Base-by-base conservation (phyloP, 2,888 invertebrate genomes). In the Gymnocheta viridis region DNA sequence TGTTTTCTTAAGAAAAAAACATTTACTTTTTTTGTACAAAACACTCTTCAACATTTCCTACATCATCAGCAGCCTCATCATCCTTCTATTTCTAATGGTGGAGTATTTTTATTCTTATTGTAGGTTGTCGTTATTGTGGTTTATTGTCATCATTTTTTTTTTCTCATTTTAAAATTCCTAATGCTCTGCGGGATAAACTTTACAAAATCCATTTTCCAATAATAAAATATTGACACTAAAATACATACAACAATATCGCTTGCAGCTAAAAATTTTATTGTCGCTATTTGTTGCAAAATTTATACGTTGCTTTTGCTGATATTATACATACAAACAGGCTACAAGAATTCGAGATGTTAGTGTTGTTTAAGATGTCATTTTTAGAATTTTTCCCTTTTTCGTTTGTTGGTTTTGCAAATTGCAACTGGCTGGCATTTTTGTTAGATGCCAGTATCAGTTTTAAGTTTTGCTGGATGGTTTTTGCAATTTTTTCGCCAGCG, bases 181-280 rank as follows among this genome's bases (percentile, higher is more conserved):
- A 58, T 69, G 47, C 82, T 70, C 66, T 60, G 82, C 58, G 60
- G 76, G 70, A 73, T 72, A 73, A 82, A 66, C 38, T 64, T 82
- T 77, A 70, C 44, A 44, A 77, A 82, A 82, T 66, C 76, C 78
- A 70, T 78, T 82, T 69, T 47, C 69, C 79, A 74, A 82, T 82
- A 82, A 74, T 69, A 82, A 78, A 74, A 82, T 82, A 82, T 82
- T 82, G 82, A 82, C 79, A 78, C 69, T 17, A 60, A 51, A 69
- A 44, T 27, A 47, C 19, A 44, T 35, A 54, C 41, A 54, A 44
- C 29, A 76, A 54, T 47, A 76, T 54, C 44, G 74, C 67, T 81
- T 29, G 38, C 9, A 69, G 74, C 81, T 74, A 60, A 54, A 80
- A 73, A 47, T 19, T 41, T 74, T 67, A 51, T 74, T 62, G 62